Evolutionary conservation across 2,113 vertebrate genomes (phyloP).

Genomic region (Epinephelus lanceolatus): DNA sequence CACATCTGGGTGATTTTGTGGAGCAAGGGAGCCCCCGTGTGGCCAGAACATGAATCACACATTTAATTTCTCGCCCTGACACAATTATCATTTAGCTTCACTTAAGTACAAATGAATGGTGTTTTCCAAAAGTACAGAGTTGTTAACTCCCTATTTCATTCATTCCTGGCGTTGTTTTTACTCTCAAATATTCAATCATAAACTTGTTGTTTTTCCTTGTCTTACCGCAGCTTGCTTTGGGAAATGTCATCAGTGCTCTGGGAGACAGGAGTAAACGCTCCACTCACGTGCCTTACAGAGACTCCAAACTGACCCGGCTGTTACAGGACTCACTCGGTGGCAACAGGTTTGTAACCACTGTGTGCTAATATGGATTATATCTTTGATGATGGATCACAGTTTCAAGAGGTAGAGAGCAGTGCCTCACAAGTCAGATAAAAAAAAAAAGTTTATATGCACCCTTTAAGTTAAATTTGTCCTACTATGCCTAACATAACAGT

Average conservation of each 20-base stretch:
- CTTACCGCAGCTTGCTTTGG: conserved; percentile 91
- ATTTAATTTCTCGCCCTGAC: not conserved
- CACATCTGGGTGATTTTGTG: not conserved
- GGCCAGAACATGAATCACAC: conserved; percentile 30
- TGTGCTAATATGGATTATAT: not conserved
- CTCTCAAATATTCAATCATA: not conserved
- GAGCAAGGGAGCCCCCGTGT: conserved; percentile 56
- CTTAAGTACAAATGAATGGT: not conserved
- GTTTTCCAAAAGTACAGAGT: not conserved
- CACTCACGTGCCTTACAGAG: conserved; percentile 96
- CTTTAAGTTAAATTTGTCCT: not conserved
- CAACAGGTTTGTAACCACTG: conserved; percentile 89
- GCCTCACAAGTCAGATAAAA: too few relatives aligned
- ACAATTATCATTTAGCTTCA: not conserved
- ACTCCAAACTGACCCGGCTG: conserved; percentile 96
- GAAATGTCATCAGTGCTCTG: conserved; percentile 97
- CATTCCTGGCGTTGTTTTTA: not conserved
- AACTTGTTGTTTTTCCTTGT: not conserved
- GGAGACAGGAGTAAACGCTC: conserved; percentile 96
- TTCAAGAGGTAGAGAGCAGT: too few relatives aligned
- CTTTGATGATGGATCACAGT: too few relatives aligned
- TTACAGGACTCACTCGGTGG: conserved; percentile 97
- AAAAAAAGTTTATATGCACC: not conserved
- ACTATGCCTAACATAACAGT: not conserved
- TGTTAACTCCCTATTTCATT: not conserved